Evolutionary conservation across 1,140 invertebrate genomes (phyloP).

Genomic region (Drosophila kohkoa): DNA sequence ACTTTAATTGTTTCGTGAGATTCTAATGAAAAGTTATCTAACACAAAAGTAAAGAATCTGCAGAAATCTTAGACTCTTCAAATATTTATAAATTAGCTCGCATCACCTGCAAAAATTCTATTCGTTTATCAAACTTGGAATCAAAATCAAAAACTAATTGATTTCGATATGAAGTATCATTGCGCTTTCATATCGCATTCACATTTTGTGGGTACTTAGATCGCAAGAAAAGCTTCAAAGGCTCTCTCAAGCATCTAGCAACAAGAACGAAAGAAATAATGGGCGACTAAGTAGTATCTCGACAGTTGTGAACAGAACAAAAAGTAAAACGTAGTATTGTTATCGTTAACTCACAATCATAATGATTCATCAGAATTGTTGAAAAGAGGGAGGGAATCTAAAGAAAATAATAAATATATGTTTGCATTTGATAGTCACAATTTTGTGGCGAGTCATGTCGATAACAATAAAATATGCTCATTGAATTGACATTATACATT

Average conservation of each 20-base stretch:
- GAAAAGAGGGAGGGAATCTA: conserved; percentile 2
- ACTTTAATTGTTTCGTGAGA: too few species aligned
- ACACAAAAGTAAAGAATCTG: too few species aligned
- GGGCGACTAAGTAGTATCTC: neutral
- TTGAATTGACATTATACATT: conserved; percentile 42
- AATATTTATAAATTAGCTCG: too few species aligned
- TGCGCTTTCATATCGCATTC: conserved; percentile 2
- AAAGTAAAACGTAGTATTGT: conserved; percentile 14
- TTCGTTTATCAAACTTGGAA: neutral
- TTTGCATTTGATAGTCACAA: conserved; percentile 13
- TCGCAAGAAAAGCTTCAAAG: neutral
- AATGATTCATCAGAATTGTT: conserved; percentile 35
- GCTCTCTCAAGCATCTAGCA: neutral
- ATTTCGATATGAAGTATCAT: conserved; percentile 12
- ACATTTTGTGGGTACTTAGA: neutral
- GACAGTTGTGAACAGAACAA: neutral
- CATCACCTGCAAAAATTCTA: neutral
- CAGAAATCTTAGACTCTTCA: too few species aligned
- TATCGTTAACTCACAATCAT: conserved; percentile 23
- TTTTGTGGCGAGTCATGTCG: conserved; percentile 16
- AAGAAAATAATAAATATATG: conserved; percentile 33
- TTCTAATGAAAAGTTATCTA: too few species aligned
- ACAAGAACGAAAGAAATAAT: neutral
- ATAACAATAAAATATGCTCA: conserved; percentile 20
- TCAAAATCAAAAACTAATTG: neutral